Percentiles rank a stretch among this genome's conserved stretches.
Conservation (phyloP, 2,888 invertebrate species). For the Stenurella melanura region DNA sequence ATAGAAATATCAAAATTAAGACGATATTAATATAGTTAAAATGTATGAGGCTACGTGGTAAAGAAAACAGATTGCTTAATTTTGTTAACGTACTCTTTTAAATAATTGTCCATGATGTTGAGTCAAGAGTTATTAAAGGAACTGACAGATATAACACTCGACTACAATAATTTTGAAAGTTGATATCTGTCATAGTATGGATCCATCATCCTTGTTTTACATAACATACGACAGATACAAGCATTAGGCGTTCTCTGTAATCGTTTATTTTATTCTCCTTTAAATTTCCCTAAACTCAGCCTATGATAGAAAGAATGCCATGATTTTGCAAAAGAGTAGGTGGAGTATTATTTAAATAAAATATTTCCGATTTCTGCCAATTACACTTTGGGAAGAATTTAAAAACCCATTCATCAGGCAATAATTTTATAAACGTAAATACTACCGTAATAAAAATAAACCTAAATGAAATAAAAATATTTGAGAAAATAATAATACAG, state of each 20-base stretch:
- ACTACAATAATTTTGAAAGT: background rate
- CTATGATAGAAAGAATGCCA: conserved; percentile 1
- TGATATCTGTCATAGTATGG: background rate
- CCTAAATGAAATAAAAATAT: conserved; percentile 22
- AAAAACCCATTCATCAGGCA: conserved; percentile 22
- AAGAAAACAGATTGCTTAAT: background rate
- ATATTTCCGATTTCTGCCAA: conserved; percentile 27
- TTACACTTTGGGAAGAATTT: conserved; percentile 18
- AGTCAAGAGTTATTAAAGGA: background rate
- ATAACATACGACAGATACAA: background rate
- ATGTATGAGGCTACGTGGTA: background rate
- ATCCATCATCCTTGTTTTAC: background rate
- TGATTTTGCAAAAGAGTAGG: conserved; percentile 14
- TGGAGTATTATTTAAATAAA: conserved; percentile 19
- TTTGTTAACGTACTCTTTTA: background rate
- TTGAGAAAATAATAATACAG: conserved; percentile 21
- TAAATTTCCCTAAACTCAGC: background rate
- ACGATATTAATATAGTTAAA: background rate
- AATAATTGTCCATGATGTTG: background rate
- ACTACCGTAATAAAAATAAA: conserved; percentile 33
- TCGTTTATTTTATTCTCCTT: background rate
- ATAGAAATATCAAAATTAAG: background rate
- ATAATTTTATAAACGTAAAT: conserved; percentile 35
- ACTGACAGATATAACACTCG: background rate
- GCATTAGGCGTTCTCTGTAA: background rate